Evolutionary conservation across 2,113 vertebrate species (phyloP), one percentile per base, ranked within the genome.

Genomic region (Bostrychus sinensis): DNA sequence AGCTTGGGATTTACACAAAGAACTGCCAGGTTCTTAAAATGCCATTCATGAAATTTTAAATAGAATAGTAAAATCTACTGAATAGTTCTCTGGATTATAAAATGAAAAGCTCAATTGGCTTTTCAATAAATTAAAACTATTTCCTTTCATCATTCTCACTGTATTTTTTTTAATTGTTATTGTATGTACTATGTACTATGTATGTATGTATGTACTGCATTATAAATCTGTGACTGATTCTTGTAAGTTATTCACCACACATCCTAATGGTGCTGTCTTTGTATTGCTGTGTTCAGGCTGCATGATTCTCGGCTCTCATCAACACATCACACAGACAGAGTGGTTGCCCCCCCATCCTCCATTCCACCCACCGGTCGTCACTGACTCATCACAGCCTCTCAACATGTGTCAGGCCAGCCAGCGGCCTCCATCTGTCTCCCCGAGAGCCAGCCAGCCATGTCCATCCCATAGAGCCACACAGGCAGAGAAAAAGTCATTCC

Each of bases 311-410:
- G 5, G 30, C 70, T 77, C 80, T 66, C 74, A 81, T 85, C 82
- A 85, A 89, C 82, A 80, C 78, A 85, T 88, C 81, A 87, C 82
- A 80, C 56, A 81, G 88, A 90, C 66, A 78, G 77, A 89, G 81
- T 62, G 71, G 74, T 48, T 36, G 20, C 48, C 39, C 78, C 75
- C 68, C 69, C 45, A 25, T 22, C 45, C 22, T 48, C 56, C 64
- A 78, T 73, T 48, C 70, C 26, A 16, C 83, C 72, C 43, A 62
- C 74, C 66, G 62, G 75, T 78, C 80, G 79, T 85, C 90, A 90
- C 81, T 74, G 84, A 82, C 88, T 89, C 91, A 90, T 92, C 90
- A 91, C 78, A 77, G 82, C 72, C 84, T 82, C 88, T 92, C 85
- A 91, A 88, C 88, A 85, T 80, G 89, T 91, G 90, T 91, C 90